Evolutionary conservation across 37 sponge, comb jelly and placozoan species (phyloP), one percentile per base, ranked within the genome.

Genomic region (Halisarca cf. caerulea): DNA sequence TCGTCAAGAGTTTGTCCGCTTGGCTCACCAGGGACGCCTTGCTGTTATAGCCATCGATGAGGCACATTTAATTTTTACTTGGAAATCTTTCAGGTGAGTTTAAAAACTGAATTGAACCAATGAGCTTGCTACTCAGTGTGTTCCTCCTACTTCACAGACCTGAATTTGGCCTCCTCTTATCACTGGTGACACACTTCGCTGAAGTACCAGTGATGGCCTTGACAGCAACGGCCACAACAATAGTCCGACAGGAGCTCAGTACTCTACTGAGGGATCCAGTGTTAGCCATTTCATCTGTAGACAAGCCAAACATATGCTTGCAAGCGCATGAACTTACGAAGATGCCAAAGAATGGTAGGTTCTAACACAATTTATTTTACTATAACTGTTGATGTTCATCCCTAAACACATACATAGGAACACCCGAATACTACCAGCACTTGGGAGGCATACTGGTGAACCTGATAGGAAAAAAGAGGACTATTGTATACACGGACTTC

Each of bases 201-300:
- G 69, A 33, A 9, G 59, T 84, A 20, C 85, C 85, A 20, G 17
- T 87, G 21, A 81, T 87, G 73, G 82, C 87, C 7, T 47, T 87
- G 60, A 87, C 82, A 57, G 87, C 87, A 0, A 87, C 87, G 18
- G 87, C 74, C 37, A 80, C 81, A 17, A 81, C 87, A 8, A 11
- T 24, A 6, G 37, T 45, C 18, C 6, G 21, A 9, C 7, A 37
- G 9, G 21, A 54, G 27, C 55, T 80, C 28, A 45, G 24, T 7
- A 27, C 9, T 32, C 7, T 80, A 6, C 59, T 80, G 18, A 8
- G 64, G 34, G 33, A 77, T 24, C 79, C 79, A 36, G 23, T 3
- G 4, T 25, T 14, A 1, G 55, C 17, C 5, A 37, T 45, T 23
- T 25, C 37, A 2, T 53, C 44, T 15, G 36, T 85, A 0, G 70